These are phyloP conservation scores for Chironex yamaguchii DNA, from an alignment of 30 jellyfish, hydroid and myxozoan genomes.

Conservation along the genomic window DNA sequence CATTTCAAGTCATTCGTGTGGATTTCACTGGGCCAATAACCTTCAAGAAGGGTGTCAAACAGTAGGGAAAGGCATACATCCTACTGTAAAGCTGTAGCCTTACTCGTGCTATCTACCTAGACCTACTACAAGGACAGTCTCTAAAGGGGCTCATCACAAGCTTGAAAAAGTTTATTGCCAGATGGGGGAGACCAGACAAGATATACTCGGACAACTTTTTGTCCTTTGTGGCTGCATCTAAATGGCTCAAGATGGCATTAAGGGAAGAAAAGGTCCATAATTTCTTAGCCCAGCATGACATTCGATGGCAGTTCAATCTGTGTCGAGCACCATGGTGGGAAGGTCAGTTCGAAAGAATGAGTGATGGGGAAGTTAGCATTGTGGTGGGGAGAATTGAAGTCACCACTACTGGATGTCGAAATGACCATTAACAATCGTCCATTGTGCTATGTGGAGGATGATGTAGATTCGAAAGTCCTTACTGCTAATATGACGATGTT, in stretches of 20 bases:
- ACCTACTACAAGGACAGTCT: slow-evolving; percentile 29
- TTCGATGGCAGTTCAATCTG: slow-evolving; percentile 75
- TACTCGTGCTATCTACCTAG: slow-evolving; percentile 64
- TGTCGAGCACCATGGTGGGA: slow-evolving; percentile 83
- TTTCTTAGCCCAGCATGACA: slow-evolving; percentile 47
- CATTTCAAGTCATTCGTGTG: slow-evolving; percentile 53
- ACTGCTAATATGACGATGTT: slow-evolving; percentile 62
- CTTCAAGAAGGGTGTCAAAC: slow-evolving; percentile 8
- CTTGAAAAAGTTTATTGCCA: slow-evolving; percentile 58
- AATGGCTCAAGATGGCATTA: slow-evolving; percentile 43
- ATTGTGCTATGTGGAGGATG: slow-evolving; percentile 72
- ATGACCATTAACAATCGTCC: slow-evolving; percentile 69
- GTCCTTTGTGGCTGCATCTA: slow-evolving; percentile 61
- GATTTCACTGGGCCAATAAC: slow-evolving; percentile 66
- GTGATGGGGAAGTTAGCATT: slow-evolving; percentile 53
- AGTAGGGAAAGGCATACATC: slow-evolving; percentile 60
- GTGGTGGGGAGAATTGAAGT: slow-evolving; percentile 43
- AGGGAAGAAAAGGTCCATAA: slow-evolving; percentile 45
- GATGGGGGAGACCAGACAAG: slow-evolving; percentile 67
- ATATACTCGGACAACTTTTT: slow-evolving; percentile 69
- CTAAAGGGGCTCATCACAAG: slow-evolving; percentile 47
- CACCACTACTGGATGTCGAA: slow-evolving; percentile 63
- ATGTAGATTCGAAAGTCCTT: slow-evolving; percentile 45
- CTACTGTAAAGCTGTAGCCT: slow-evolving; percentile 70
- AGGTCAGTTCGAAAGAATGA: slow-evolving; percentile 76